phyloP scores from a whole-genome alignment of 2,113 vertebrate species.

The Gracilinanus agilis region DNA sequence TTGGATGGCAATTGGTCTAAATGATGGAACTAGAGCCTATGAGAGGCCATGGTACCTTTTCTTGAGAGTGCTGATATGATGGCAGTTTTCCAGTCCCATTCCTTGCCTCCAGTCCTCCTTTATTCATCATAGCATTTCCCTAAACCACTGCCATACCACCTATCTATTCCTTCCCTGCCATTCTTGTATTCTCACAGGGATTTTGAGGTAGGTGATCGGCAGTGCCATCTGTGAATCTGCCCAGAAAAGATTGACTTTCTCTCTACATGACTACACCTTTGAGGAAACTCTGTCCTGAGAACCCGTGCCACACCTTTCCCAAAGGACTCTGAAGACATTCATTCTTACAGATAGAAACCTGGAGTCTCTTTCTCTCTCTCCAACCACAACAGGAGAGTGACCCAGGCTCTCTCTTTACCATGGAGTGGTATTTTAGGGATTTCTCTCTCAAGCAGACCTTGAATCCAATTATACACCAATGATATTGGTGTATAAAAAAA shows the following conservation, averaged over 20 bases:
- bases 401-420: background rate
- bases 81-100: background rate
- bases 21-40: background rate
- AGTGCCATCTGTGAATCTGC: background rate
- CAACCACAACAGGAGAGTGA: background rate
- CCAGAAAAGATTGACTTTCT: background rate
- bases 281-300: background rate
- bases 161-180: background rate
- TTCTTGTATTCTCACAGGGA: background rate
- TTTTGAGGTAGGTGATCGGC: background rate
- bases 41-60: background rate
- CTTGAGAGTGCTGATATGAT: background rate
- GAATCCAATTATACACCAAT: background rate
- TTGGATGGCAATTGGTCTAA: background rate
- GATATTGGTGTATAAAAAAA: background rate
- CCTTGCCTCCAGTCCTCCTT: background rate
- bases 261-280: background rate
- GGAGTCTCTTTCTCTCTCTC: background rate
- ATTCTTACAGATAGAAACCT: background rate
- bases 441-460: background rate
- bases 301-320: background rate
- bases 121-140: background rate
- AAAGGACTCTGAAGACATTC: background rate
- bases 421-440: background rate
- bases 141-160: no score